Percentiles rank a stretch among this genome's conserved stretches.
Evolutionary conservation across 2,113 vertebrate species (phyloP).

Genomic region (Orycteropus afer): DNA sequence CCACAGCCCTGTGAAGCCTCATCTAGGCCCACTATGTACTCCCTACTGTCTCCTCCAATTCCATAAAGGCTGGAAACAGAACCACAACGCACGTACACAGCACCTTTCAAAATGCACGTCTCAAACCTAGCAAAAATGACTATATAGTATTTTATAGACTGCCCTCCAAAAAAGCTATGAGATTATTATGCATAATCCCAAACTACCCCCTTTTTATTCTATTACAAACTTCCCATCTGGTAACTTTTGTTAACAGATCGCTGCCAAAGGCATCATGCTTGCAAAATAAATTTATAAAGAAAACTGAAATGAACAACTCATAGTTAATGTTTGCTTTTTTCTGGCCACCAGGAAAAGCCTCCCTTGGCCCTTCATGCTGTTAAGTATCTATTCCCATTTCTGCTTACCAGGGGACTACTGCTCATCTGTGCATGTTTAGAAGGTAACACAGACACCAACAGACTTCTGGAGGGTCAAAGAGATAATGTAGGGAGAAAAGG

Average conservation of each 20-base stretch:
- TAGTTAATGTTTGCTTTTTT: not conserved
- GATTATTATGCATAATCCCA: not conserved
- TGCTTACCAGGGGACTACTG: not conserved
- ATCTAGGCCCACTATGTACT: not conserved
- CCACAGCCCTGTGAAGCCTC: not conserved
- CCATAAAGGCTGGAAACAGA: not conserved
- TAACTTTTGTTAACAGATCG: not conserved
- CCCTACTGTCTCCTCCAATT: not conserved
- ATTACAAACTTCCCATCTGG: not conserved
- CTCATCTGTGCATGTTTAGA: not conserved
- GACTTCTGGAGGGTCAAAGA: too few relatives aligned
- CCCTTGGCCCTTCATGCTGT: not conserved
- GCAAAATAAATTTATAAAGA: not conserved
- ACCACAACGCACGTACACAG: not conserved
- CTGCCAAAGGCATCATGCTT: not conserved
- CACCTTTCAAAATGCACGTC: conserved; percentile 14
- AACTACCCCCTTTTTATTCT: not conserved
- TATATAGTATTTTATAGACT: not conserved
- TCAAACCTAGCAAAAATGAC: not conserved
- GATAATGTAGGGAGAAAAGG: not conserved
- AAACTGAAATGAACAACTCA: not conserved
- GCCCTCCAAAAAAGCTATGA: not conserved
- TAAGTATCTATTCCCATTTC: not conserved
- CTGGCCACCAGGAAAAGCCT: not conserved
- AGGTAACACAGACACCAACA: not conserved